phyloP scores from a whole-genome alignment of 2,113 vertebrate species.

The Bettongia penicillata region DNA sequence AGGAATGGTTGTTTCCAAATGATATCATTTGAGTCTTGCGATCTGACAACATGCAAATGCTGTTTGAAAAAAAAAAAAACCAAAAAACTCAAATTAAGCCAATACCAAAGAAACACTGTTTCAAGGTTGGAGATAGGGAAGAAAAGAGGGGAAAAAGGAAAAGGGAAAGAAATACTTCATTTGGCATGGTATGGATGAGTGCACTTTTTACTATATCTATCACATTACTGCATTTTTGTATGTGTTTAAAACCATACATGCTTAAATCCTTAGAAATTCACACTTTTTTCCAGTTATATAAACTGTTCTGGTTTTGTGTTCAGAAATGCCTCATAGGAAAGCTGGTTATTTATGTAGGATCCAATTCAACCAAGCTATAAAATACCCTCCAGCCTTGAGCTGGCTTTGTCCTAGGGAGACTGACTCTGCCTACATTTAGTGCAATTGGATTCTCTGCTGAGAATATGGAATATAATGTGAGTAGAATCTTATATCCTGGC shows the following conservation, averaged over 20 bases:
- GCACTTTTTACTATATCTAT: background rate
- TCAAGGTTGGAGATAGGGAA: background rate
- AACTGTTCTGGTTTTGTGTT: constrained; percentile 18
- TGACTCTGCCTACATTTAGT: background rate
- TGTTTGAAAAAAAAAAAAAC: constrained; percentile 52
- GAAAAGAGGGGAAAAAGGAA: background rate
- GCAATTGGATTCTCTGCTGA: constrained; percentile 7
- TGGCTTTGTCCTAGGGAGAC: background rate
- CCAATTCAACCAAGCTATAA: constrained; percentile 37
- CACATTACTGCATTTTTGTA: constrained; percentile 14
- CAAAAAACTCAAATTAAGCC: constrained; percentile 68
- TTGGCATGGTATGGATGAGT: background rate
- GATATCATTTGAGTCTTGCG: constrained; percentile 74
- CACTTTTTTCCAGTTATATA: constrained; percentile 26
- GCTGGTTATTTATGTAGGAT: constrained; percentile 35
- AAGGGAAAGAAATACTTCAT: background rate
- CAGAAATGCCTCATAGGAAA: constrained; percentile 21
- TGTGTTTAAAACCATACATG: constrained; percentile 7
- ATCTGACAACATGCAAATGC: constrained; percentile 75
- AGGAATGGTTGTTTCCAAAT: constrained; percentile 52
- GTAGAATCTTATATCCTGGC: background rate
- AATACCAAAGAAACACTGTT: constrained; percentile 60
- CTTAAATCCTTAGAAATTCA: constrained; percentile 38
- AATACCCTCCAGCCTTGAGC: background rate
- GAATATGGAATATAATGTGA: background rate